These are phyloP conservation scores for Pontoporia blainvillei DNA, from an alignment of 2,113 vertebrate genomes.

Conservation along the genomic window DNA sequence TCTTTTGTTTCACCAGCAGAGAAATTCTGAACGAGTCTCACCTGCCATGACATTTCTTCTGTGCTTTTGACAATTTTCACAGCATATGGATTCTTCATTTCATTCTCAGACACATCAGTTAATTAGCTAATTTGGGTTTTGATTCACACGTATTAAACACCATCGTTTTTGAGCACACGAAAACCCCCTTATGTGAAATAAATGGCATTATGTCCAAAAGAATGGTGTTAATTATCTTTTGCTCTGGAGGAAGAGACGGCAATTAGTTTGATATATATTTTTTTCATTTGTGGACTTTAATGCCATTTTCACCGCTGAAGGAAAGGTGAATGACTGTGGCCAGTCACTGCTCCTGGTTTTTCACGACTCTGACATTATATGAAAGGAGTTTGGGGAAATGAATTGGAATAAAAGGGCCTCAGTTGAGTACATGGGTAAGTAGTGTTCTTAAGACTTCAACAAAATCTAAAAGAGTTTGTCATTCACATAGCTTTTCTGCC, in stretches of 20 bases:
- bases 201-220: slow-evolving; percentile 57
- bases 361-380: slow-evolving; percentile 62
- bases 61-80: neutral
- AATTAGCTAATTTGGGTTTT: slow-evolving; percentile 66
- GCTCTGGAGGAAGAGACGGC: slow-evolving; percentile 48
- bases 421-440: slow-evolving; percentile 21
- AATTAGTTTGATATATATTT: slow-evolving; percentile 72
- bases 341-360: slow-evolving; percentile 32
- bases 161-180: slow-evolving; percentile 32
- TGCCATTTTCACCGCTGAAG: neutral
- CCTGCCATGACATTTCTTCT: slow-evolving; percentile 37
- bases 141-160: slow-evolving; percentile 52
- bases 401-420: slow-evolving; percentile 37
- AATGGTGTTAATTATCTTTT: slow-evolving; percentile 60
- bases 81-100: slow-evolving; percentile 42
- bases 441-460: slow-evolving; percentile 37
- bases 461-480: slow-evolving; percentile 30
- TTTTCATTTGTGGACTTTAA: slow-evolving; percentile 35
- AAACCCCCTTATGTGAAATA: slow-evolving; percentile 42
- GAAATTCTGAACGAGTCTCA: slow-evolving; percentile 23
- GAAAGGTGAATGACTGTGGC: slow-evolving; percentile 45
- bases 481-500: slow-evolving; percentile 46
- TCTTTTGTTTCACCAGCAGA: slow-evolving; percentile 22
- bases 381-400: slow-evolving; percentile 52
- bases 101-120: slow-evolving; percentile 26